A percentile compares a stretch with the other conserved stretches of the same genome.
Conservation (phyloP, 1,140 invertebrate genomes). For the Planococcus citri region DNA sequence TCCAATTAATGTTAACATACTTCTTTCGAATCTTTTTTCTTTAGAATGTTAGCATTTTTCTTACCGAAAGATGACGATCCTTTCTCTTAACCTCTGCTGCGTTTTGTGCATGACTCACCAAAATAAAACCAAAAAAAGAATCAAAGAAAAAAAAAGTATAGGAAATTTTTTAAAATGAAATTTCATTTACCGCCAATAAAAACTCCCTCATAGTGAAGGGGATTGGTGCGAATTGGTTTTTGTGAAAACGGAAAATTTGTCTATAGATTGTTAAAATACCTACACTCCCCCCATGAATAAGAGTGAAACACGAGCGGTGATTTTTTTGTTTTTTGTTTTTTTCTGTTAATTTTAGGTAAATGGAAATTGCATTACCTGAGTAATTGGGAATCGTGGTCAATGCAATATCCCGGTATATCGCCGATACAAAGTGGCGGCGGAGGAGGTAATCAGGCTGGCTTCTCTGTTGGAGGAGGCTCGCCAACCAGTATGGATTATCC, state of each 20-base stretch:
- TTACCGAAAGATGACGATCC: background rate
- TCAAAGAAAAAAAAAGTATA: no score
- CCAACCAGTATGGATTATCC: constrained; percentile 5
- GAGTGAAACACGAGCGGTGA: no score
- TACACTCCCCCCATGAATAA: no score
- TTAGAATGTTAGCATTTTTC: constrained; percentile 8
- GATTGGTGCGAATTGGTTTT: no score
- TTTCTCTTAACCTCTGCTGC: background rate
- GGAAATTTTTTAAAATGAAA: background rate
- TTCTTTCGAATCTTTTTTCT: constrained; percentile 4
- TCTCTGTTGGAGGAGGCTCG: background rate
- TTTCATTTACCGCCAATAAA: background rate
- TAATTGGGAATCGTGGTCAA: constrained; percentile 13
- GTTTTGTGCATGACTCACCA: constrained; percentile 11
- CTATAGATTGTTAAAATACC: no score
- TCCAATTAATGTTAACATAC: constrained; percentile 12
- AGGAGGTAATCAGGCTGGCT: background rate
- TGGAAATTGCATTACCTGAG: constrained; percentile 14
- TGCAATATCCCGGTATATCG: background rate
- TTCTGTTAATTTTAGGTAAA: constrained; percentile 14
- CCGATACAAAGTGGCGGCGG: background rate
- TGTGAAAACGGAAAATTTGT: no score
- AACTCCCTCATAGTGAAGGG: background rate
- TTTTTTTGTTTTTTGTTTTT: constrained; percentile 4
- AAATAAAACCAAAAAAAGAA: no score